Conservation (phyloP, 1,140 invertebrate species). For the Sinonovacula constricta region DNA sequence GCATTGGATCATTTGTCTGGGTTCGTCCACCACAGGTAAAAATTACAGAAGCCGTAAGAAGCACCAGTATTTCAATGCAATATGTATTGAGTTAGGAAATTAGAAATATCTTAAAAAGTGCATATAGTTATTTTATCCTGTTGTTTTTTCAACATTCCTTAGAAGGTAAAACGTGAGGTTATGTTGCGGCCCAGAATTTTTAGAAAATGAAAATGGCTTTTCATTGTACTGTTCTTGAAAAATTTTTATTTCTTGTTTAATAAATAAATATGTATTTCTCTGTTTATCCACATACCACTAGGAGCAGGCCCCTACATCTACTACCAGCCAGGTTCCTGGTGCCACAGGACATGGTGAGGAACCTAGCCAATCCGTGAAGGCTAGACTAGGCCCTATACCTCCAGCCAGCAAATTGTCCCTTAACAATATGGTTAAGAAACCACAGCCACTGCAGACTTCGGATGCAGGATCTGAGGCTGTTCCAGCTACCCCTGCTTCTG, state of each 20-base stretch:
- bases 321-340: slow-evolving; percentile 20
- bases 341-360: background rate
- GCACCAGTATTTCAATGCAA: too few relatives aligned
- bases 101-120: too few relatives aligned
- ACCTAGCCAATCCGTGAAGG: background rate
- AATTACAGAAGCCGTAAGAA: too few relatives aligned
- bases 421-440: slow-evolving; percentile 37
- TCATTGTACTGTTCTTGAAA: background rate
- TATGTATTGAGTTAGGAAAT: too few relatives aligned
- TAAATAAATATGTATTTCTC: background rate
- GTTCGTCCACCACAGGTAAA: too few relatives aligned
- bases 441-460: background rate
- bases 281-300: too few relatives aligned
- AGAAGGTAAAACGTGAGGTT: too few relatives aligned
- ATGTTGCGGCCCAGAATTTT: too few relatives aligned
- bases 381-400: slow-evolving; percentile 24
- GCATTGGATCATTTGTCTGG: too few relatives aligned
- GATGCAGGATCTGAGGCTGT: background rate
- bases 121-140: too few relatives aligned
- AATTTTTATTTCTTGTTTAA: background rate
- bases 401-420: slow-evolving; percentile 37
- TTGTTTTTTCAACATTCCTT: too few relatives aligned
- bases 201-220: background rate
- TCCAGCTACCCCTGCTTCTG: background rate
- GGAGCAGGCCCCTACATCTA: slow-evolving; percentile 26